A percentile compares a stretch with the other conserved stretches of the same genome.
Evolutionary conservation across 2,797 vertebrate species (phyloP).

Genomic region (Arvicola amphibius): DNA sequence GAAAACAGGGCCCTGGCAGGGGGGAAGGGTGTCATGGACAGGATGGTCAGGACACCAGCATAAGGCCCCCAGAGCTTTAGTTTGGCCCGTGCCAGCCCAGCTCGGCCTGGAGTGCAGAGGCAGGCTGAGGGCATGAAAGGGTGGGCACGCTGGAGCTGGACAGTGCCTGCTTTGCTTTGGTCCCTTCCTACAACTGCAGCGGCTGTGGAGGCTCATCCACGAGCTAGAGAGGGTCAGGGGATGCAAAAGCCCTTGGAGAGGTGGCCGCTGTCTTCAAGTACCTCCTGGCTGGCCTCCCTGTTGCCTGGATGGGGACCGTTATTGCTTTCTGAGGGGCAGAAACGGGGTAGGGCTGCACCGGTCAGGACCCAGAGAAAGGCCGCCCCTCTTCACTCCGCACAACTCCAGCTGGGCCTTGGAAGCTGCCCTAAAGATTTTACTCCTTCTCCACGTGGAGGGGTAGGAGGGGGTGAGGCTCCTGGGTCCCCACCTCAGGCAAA

Average conservation of each 20-base stretch:
- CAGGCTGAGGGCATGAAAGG: neutral
- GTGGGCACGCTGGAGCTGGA: neutral
- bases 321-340: constrained; percentile 79
- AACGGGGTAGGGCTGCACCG: neutral
- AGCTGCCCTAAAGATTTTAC: constrained; percentile 45
- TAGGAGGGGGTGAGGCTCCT: neutral
- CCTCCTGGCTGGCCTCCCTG: constrained; percentile 60
- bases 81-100: neutral
- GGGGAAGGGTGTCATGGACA: neutral
- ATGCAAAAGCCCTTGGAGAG: constrained; percentile 53
- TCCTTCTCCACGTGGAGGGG: constrained; percentile 11
- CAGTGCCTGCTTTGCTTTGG: constrained; percentile 46
- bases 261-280: constrained; percentile 22
- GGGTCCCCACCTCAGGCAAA: constrained; percentile 30
- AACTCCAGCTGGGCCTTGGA: neutral
- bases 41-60: constrained; percentile 61
- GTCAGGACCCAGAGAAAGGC: neutral
- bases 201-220: constrained; percentile 51
- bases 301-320: constrained; percentile 78
- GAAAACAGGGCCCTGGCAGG: constrained; percentile 77
- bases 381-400: neutral
- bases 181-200: constrained; percentile 61
- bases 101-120: neutral
- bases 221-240: neutral
- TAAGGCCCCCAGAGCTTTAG: neutral